Evolutionary conservation across 30 jellyfish, hydroid and myxozoan genomes (phyloP).

Genomic region (Aurelia coerulea): DNA sequence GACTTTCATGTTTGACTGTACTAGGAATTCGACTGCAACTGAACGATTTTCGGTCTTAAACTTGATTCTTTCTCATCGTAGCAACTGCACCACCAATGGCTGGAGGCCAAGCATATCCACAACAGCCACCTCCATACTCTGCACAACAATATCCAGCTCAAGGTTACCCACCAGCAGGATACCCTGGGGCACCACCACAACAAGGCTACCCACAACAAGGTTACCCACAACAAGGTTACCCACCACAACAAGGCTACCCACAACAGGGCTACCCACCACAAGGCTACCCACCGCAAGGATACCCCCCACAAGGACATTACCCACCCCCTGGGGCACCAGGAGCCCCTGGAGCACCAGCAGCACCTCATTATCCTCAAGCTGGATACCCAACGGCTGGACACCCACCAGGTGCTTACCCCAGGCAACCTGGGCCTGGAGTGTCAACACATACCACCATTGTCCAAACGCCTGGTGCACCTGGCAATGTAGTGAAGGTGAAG

Average conservation of each 20-base stretch:
- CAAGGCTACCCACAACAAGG: slow-evolving; percentile 57
- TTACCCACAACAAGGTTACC: slow-evolving; percentile 51
- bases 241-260: slow-evolving; percentile 11
- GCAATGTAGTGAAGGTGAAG: slow-evolving; percentile 44
- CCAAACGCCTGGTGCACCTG: slow-evolving; percentile 51
- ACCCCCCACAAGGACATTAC: too few species aligned
- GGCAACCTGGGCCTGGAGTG: slow-evolving; percentile 68
- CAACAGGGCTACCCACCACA: slow-evolving; percentile 25
- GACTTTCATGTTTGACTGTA: too few species aligned
- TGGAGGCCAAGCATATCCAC: slow-evolving; percentile 55
- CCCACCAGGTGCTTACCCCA: slow-evolving; percentile 67
- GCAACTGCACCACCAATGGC: slow-evolving; percentile 59
- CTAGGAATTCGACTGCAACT: too few species aligned
- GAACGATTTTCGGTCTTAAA: too few species aligned
- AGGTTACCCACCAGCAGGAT: slow-evolving; percentile 41
- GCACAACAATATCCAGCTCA: slow-evolving; percentile 46
- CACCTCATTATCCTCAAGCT: slow-evolving; percentile 18
- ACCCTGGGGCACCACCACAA: slow-evolving; percentile 50
- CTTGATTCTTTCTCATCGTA: background rate
- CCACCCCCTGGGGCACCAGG: slow-evolving; percentile 6
- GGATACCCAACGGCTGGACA: slow-evolving; percentile 44
- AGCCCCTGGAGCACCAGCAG: slow-evolving; percentile 21
- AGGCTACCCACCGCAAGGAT: slow-evolving; percentile 35
- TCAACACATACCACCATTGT: slow-evolving; percentile 68
- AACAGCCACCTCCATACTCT: slow-evolving; percentile 55